phyloP scores from a whole-genome alignment of 30 jellyfish, hydroid and myxozoan species.

The Cassiopea andromeda region DNA sequence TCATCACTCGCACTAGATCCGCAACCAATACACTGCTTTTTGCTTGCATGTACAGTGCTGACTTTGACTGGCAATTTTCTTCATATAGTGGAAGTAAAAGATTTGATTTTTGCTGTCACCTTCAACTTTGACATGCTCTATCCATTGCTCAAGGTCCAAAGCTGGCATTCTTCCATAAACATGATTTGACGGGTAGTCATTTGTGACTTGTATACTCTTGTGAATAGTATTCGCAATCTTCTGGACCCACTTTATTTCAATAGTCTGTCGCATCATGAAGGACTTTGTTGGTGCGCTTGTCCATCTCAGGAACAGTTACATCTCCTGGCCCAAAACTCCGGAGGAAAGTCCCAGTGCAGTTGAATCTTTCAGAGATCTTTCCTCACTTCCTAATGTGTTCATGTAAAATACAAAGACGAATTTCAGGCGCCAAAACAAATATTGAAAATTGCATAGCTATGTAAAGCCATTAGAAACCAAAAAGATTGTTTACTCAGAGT shows the following conservation, averaged over 20 bases:
- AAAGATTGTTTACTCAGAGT: too few relatives aligned
- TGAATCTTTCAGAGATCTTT: too few relatives aligned
- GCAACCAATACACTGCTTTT: constrained; percentile 9
- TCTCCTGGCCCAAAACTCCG: too few relatives aligned
- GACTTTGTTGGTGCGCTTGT: neutral
- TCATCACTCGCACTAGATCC: constrained; percentile 31
- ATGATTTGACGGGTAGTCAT: neutral
- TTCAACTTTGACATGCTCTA: neutral
- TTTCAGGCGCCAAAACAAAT: too few relatives aligned
- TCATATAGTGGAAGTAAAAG: constrained; percentile 21
- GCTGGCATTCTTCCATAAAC: neutral
- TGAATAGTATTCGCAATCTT: neutral
- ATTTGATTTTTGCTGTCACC: constrained; percentile 1
- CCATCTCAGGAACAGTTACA: too few relatives aligned
- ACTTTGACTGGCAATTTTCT: constrained; percentile 10
- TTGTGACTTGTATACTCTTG: neutral
- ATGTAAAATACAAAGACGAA: too few relatives aligned
- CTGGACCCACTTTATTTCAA: neutral
- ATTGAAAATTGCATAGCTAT: too few relatives aligned
- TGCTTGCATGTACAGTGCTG: constrained; percentile 21
- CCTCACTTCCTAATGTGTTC: too few relatives aligned
- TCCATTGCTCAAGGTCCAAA: neutral
- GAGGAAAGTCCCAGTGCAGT: too few relatives aligned
- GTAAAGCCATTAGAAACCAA: too few relatives aligned
- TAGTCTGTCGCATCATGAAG: too few relatives aligned